phyloP scores from a whole-genome alignment of 2,797 vertebrate genomes.

The Schizopygopsis pylzovi region DNA sequence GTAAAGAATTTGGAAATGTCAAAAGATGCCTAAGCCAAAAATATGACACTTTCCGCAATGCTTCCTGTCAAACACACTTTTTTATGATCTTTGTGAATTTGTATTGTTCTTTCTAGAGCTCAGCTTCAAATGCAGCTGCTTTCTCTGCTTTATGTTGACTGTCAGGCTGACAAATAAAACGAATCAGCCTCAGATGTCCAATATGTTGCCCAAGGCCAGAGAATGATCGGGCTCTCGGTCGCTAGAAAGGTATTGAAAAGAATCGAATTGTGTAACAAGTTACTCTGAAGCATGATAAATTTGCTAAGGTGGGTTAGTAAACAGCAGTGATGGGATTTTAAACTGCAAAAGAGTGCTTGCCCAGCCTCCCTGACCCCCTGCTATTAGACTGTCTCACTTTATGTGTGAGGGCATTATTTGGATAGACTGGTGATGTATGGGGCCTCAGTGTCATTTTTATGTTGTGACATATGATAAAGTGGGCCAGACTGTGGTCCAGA shows the following conservation, averaged over 20 bases:
- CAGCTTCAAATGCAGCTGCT: conserved; percentile 50
- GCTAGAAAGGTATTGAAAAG: not conserved
- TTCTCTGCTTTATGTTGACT: conserved; percentile 49
- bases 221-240: not conserved
- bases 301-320: conserved; percentile 15
- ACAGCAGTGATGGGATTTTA: conserved; percentile 17
- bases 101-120: conserved; percentile 46
- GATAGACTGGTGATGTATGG: conserved; percentile 63
- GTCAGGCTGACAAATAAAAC: conserved; percentile 50
- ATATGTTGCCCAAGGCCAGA: conserved; percentile 4
- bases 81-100: conserved; percentile 61
- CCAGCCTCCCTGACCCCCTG: conserved; percentile 47
- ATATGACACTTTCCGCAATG: conserved; percentile 71
- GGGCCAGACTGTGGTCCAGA: conserved; percentile 32
- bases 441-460: conserved; percentile 59
- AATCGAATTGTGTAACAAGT: conserved; percentile 24
- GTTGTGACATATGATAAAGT: conserved; percentile 42
- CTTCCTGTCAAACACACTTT: conserved; percentile 76
- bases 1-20: conserved; percentile 62
- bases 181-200: conserved; percentile 39
- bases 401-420: conserved; percentile 29
- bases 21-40: conserved; percentile 67
- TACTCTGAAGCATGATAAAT: conserved; percentile 14
- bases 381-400: conserved; percentile 56
- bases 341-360: conserved; percentile 31